Evolutionary conservation across 2,113 vertebrate species (phyloP), one percentile per base, ranked within the genome.

Genomic region (Chrysochloris asiatica): DNA sequence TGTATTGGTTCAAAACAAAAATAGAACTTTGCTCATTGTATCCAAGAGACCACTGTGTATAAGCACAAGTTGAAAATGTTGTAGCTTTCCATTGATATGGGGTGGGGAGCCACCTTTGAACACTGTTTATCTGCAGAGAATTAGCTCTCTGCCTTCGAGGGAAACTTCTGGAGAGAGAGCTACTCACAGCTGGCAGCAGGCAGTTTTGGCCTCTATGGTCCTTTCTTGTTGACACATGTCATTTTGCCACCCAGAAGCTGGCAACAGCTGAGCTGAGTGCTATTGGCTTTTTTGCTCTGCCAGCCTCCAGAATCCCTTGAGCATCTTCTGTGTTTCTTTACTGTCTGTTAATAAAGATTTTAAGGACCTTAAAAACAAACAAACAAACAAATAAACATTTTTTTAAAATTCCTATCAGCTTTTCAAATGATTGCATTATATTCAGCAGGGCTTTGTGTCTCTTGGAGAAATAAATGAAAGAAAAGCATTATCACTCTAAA

Each of bases 391-490:
- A 47, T n/a, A 93, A 92, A 43, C 91, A 94, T 94, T 93, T 95
- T 41, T 80, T 86, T 88, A n/a, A n/a, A n/a, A n/a, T 30, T 96
- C 73, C 93, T 83, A 72, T 84, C 65, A 93, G 89, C 83, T 97
- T 97, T 94, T 91, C 92, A 96, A 97, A 96, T 0, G 54, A 83
- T 36, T 30, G 33, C 91, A 94, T 96, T 96, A 96, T 95, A 96
- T 97, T 98, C 96, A 94, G 90, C 89, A 89, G 77, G 71, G 93
- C 88, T 95, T 94, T 82, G 80, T 95, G 93, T 95, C 96, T 78
- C 86, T 95, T 65, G 87, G 85, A 92, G 89, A 97, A 96, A 97
- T 94, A 96, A 98, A 97, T 82, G 93, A 94, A 96, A 96, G 92
- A 93, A 96, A 83, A 92, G 86, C 82, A 92, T 82, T 87, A 93